Evolutionary conservation across 1,140 invertebrate species (phyloP).

Genomic region (Xylocopa sonorina): DNA sequence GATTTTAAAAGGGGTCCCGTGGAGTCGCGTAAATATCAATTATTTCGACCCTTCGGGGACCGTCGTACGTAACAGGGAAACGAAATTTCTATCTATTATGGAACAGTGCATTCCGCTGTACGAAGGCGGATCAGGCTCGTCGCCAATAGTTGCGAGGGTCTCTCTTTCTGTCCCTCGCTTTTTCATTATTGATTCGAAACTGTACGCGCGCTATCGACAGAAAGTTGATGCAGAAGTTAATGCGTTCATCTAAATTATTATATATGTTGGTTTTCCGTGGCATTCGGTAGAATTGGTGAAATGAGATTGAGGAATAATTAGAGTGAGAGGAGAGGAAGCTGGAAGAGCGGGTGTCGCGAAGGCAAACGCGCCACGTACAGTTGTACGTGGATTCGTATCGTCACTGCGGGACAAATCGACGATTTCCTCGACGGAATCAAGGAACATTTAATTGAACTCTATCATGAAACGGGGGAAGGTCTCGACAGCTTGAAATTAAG

Average conservation of each 20-base stretch:
- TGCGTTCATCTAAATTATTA: too few species aligned
- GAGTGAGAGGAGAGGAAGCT: too few species aligned
- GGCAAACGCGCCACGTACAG: neutral
- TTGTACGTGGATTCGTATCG: neutral
- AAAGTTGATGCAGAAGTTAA: too few species aligned
- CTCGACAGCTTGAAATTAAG: conserved; percentile 17
- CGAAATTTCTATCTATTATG: conserved; percentile 13
- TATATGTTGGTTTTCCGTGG: too few species aligned
- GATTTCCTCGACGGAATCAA: conserved; percentile 24
- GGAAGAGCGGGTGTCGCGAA: neutral
- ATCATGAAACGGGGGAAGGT: neutral
- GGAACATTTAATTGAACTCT: conserved; percentile 25
- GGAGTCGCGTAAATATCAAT: conserved; percentile 47
- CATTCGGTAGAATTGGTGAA: too few species aligned
- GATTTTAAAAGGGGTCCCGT: conserved; percentile 41
- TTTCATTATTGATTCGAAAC: neutral
- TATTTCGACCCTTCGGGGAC: conserved; percentile 10
- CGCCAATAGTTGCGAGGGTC: neutral
- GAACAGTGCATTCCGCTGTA: neutral
- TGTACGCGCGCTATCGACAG: neutral
- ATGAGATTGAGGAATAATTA: too few species aligned
- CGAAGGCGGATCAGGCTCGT: conserved; percentile 14
- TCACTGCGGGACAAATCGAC: neutral
- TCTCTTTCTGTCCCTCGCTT: neutral
- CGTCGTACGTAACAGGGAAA: neutral